Conservation (phyloP, 2,888 invertebrate genomes). For the Busseola fusca region DNA sequence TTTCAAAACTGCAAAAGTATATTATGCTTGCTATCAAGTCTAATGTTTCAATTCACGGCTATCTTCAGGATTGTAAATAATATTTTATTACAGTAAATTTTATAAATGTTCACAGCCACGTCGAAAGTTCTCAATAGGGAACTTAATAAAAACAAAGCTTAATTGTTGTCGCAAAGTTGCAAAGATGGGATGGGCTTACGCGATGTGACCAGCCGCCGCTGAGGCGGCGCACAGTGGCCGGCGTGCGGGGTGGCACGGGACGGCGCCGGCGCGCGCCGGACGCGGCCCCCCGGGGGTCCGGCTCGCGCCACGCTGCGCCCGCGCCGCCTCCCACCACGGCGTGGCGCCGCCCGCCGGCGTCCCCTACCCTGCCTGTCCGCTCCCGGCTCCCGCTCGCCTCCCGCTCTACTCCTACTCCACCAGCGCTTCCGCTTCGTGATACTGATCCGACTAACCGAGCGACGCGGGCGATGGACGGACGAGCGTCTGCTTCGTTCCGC, state of each 20-base stretch:
- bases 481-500: constrained; percentile 73
- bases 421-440: constrained; percentile 86
- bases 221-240: constrained; percentile 76
- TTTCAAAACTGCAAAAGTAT: constrained; percentile 29
- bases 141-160: constrained; percentile 85
- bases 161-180: constrained; percentile 88
- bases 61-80: constrained; percentile 57
- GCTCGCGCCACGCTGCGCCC: constrained; percentile 78
- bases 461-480: constrained; percentile 84
- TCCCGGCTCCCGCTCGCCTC: constrained; percentile 55
- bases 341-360: constrained; percentile 82
- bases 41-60: constrained; percentile 39
- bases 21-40: constrained; percentile 39
- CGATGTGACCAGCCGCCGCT: constrained; percentile 92
- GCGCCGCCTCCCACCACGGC: constrained; percentile 84
- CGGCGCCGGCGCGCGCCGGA: constrained; percentile 78
- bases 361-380: constrained; percentile 60
- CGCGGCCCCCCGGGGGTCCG: constrained; percentile 72
- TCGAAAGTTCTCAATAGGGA: constrained; percentile 80
- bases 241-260: constrained; percentile 86
- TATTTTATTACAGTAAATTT: constrained; percentile 76
- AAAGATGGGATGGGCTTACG: constrained; percentile 92
- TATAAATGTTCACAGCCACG: constrained; percentile 88
- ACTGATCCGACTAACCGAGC: constrained; percentile 84
- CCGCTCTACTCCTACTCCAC: constrained; percentile 64